These are phyloP conservation scores for Antheraea assamensis DNA, from an alignment of 2,888 invertebrate genomes.

Conservation along the genomic window DNA sequence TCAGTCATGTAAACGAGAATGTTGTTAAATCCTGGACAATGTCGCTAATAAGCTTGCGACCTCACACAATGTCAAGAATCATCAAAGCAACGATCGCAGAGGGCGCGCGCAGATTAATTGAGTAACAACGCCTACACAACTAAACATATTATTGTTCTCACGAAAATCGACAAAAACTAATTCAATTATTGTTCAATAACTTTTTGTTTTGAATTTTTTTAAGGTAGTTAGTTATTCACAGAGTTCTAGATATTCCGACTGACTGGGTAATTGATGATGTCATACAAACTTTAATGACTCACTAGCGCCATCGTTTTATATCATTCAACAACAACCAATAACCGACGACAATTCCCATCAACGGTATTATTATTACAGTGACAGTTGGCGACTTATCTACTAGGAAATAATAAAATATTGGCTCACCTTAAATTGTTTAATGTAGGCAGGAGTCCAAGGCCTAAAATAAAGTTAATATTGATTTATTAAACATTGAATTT, in stretches of 20 bases:
- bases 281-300: neutral
- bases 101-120: neutral
- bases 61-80: neutral
- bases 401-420: neutral
- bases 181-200: neutral
- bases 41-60: neutral
- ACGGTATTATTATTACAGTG: neutral
- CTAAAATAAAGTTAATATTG: slow-evolving; percentile 76
- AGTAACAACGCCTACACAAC: neutral
- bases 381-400: neutral
- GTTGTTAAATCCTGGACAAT: neutral
- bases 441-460: slow-evolving; percentile 93
- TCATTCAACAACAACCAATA: neutral
- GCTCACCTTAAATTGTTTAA: slow-evolving; percentile 92
- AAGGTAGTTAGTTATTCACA: neutral
- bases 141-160: neutral
- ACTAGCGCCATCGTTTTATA: neutral
- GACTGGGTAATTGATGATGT: neutral
- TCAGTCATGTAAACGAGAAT: too few relatives aligned
- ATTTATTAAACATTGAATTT: neutral
- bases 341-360: neutral
- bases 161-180: neutral
- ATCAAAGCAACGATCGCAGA: neutral
- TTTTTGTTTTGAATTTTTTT: neutral
- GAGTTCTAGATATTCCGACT: neutral